Conservation (phyloP, 2,113 vertebrate genomes). For the Cathartes aura region DNA sequence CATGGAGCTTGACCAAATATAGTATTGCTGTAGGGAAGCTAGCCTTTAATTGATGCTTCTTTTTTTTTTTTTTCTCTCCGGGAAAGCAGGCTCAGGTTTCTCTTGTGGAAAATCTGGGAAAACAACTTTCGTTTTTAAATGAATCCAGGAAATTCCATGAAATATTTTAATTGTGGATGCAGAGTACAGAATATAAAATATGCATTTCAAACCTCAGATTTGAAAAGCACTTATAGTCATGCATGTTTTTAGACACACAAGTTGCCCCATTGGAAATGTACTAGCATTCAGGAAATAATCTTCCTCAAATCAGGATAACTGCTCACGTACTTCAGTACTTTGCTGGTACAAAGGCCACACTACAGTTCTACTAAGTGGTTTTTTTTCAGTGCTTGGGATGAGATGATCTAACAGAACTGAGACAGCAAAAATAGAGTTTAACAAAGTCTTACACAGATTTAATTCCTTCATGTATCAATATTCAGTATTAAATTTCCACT, state of each 20-base stretch:
- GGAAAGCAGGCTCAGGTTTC: conserved; percentile 36
- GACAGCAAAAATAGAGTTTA: background rate
- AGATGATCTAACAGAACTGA: background rate
- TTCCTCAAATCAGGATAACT: background rate
- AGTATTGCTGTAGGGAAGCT: conserved; percentile 40
- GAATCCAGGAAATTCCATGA: background rate
- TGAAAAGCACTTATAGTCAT: background rate
- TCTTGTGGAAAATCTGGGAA: conserved; percentile 19
- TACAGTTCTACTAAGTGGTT: background rate
- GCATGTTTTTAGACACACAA: background rate
- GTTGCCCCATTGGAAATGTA: background rate
- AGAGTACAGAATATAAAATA: background rate
- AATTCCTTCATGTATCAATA: background rate
- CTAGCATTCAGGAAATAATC: background rate
- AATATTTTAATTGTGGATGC: background rate
- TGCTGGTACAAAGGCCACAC: background rate
- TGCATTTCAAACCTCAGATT: background rate
- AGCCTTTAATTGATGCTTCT: background rate
- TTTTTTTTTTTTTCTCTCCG: background rate
- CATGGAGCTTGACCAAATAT: conserved; percentile 53
- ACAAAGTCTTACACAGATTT: background rate
- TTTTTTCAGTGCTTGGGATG: background rate
- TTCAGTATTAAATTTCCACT: background rate
- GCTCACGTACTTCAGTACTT: background rate
- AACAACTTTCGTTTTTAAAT: background rate